A percentile compares a stretch with the other conserved stretches of the same genome.
These are phyloP conservation scores for Ptilodon capucinus DNA, from an alignment of 2,888 invertebrate species.

Conservation along the genomic window DNA sequence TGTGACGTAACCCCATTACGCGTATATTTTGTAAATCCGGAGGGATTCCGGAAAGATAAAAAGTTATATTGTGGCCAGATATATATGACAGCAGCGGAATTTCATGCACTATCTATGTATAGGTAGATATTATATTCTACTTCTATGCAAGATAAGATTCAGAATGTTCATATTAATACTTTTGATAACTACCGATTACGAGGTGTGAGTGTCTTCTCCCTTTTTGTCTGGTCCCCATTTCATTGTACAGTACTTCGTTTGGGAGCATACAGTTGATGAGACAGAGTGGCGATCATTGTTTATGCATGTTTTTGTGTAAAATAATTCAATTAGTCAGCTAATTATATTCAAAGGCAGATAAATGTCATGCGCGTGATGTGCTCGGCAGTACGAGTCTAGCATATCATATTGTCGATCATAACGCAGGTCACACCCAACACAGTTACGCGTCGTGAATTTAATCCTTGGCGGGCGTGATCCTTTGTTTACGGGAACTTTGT, in stretches of 20 bases:
- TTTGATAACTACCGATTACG: too few relatives aligned
- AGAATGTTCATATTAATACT: too few relatives aligned
- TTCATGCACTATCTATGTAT: too few relatives aligned
- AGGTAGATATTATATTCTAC: too few relatives aligned
- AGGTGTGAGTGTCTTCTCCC: too few relatives aligned
- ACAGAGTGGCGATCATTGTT: too few relatives aligned
- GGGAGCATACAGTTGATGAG: too few relatives aligned
- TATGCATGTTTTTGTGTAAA: not conserved
- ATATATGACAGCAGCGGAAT: not conserved
- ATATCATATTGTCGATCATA: slow-evolving; percentile 36
- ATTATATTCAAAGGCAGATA: not conserved
- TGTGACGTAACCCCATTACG: slow-evolving; percentile 17
- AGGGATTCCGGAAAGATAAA: too few relatives aligned
- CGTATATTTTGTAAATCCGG: slow-evolving; percentile 18
- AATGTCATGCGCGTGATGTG: not conserved
- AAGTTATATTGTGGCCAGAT: slow-evolving; percentile 21
- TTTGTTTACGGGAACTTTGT: not conserved
- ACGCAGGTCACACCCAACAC: slow-evolving; percentile 47
- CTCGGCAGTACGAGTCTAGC: slow-evolving; percentile 14
- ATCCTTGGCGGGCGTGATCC: not conserved
- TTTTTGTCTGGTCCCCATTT: too few relatives aligned
- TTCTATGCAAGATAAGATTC: too few relatives aligned
- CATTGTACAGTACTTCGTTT: too few relatives aligned
- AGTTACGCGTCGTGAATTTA: slow-evolving; percentile 51
- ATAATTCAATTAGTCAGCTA: not conserved